Evolutionary conservation across 1,140 invertebrate genomes (phyloP).

Genomic region (Tribolium castaneum): DNA sequence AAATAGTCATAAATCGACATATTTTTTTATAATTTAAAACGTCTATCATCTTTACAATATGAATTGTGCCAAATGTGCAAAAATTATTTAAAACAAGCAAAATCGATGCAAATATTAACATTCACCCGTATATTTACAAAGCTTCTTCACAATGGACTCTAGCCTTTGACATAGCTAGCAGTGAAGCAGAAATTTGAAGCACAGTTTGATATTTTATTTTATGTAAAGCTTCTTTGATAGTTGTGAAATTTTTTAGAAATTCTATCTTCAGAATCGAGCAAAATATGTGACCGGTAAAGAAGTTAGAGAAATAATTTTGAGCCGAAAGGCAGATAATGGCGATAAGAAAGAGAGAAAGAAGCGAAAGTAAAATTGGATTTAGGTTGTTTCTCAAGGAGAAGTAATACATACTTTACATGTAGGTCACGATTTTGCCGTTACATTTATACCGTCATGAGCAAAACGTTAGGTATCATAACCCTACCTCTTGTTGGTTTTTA

Average conservation of each 20-base stretch:
- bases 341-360: neutral
- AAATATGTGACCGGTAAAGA: neutral
- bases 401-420: neutral
- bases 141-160: too few species aligned
- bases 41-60: too few species aligned
- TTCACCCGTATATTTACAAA: too few species aligned
- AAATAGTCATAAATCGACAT: too few species aligned
- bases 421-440: neutral
- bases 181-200: too few species aligned
- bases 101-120: too few species aligned
- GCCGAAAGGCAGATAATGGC: neutral
- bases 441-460: slow-evolving; percentile 14
- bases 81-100: too few species aligned
- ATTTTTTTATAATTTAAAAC: too few species aligned
- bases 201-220: too few species aligned
- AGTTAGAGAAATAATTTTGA: neutral
- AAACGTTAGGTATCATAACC: slow-evolving; percentile 19
- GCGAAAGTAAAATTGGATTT: slow-evolving; percentile 2
- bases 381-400: neutral
- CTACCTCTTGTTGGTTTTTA: slow-evolving; percentile 16
- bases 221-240: too few species aligned
- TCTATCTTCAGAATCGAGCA: neutral
- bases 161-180: too few species aligned
- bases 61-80: too few species aligned
- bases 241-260: neutral